phyloP scores from a whole-genome alignment of 1,140 invertebrate species.

The Mercenaria mercenaria region DNA sequence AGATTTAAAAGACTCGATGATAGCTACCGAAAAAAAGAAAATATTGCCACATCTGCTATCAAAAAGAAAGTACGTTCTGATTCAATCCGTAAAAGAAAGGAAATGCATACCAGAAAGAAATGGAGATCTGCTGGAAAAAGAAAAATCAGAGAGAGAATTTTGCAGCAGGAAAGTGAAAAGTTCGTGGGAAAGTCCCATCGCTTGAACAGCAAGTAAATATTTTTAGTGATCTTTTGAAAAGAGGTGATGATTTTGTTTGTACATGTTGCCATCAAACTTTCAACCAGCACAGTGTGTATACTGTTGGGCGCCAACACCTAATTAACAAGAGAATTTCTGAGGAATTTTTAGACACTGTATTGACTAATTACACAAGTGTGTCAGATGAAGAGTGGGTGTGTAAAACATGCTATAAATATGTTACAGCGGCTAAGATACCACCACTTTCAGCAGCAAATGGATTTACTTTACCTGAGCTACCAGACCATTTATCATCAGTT shows the following conservation, averaged over 20 bases:
- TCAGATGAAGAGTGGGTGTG: constrained; percentile 59
- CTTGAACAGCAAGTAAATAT: constrained; percentile 24
- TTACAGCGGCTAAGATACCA: constrained; percentile 18
- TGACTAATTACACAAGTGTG: constrained; percentile 40
- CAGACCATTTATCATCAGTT: background rate
- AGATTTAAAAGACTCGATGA: background rate
- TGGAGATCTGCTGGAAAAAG: constrained; percentile 3
- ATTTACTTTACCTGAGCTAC: background rate
- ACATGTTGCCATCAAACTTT: constrained; percentile 62
- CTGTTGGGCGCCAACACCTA: background rate
- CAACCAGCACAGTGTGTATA: constrained; percentile 64
- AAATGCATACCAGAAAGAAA: constrained; percentile 13
- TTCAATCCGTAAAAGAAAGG: background rate
- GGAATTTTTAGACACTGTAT: constrained; percentile 28
- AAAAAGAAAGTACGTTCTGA: background rate
- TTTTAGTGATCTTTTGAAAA: constrained; percentile 37
- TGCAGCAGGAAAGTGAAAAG: background rate
- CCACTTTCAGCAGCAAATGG: constrained; percentile 45
- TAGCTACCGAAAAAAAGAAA: background rate
- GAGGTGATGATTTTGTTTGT: constrained; percentile 58
- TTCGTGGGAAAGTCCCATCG: background rate
- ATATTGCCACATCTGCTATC: background rate
- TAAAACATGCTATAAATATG: constrained; percentile 65
- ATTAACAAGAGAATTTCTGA: constrained; percentile 22
- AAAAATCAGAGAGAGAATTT: constrained; percentile 6